A percentile compares a stretch with the other conserved stretches of the same genome.
phyloP scores from a whole-genome alignment of 2,113 vertebrate genomes.

The Cygnus atratus region DNA sequence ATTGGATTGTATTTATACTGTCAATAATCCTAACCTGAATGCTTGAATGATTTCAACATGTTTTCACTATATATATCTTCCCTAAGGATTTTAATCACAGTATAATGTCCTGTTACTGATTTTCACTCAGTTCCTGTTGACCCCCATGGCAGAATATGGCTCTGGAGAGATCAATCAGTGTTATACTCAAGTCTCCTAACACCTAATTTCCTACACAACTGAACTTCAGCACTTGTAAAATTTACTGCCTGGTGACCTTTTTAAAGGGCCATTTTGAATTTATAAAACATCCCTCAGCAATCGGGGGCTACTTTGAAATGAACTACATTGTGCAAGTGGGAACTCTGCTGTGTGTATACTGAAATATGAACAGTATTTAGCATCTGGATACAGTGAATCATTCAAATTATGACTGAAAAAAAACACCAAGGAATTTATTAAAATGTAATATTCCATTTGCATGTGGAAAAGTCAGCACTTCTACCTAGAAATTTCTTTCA shows the following conservation, averaged over 20 bases:
- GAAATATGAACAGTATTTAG: conserved; percentile 20
- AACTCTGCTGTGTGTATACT: neutral
- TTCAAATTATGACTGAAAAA: neutral
- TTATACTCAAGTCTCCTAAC: neutral
- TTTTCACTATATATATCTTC: neutral
- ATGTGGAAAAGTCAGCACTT: neutral
- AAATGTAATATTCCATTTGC: neutral
- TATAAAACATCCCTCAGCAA: neutral
- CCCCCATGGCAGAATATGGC: neutral
- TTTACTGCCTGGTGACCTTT: conserved; percentile 7
- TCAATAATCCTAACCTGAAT: neutral
- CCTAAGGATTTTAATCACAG: neutral
- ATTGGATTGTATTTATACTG: neutral
- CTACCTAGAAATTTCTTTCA: neutral
- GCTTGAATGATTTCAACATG: neutral
- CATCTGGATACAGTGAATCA: conserved; percentile 18
- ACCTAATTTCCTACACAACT: neutral
- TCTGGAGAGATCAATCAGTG: neutral
- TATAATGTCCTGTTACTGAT: neutral
- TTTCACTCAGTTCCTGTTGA: neutral
- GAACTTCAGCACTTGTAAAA: neutral
- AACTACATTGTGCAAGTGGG: neutral
- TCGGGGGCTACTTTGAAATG: neutral
- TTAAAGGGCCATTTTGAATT: conserved; percentile 27
- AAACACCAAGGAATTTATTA: neutral